Evolutionary conservation across 2,113 vertebrate genomes (phyloP), one percentile per base, ranked within the genome.

Genomic region (Phalacrocorax pelagicus): DNA sequence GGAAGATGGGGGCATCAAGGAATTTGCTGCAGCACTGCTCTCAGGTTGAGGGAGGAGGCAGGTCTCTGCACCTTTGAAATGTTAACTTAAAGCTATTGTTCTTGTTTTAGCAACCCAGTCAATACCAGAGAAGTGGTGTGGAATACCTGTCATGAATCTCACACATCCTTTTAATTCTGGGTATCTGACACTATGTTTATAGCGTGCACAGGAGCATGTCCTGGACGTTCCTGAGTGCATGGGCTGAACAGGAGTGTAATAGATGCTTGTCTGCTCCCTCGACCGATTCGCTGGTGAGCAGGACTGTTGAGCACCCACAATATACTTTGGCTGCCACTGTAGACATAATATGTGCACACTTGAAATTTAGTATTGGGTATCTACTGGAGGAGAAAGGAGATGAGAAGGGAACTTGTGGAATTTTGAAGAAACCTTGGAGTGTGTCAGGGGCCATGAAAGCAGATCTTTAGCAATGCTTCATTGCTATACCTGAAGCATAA

Each of bases 141-240:
- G 27, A 55, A 67, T 16, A 51, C 5, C 17, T 46, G 36, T 63
- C 7, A 6, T 2, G 5, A 57, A 46, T 66, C 47, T 74, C 59
- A 8, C 3, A 12, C 9, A 29, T n/a, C 10, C 4, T 69, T 79
- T 82, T 30, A 20, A 32, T 72, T 82, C 58, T 26, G 38, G 20
- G 15, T n/a, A 55, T 19, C 17, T 40, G 30, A 70, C 18, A 36
- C 52, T 63, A 5, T 69, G 5, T 26, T 74, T 42, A 13, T 12
- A 26, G 12, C 26, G 8, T n/a, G 13, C 13, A 63, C 5, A 34
- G n/a, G 15, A 62, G 5, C 7, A 7, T 1, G 1, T 54, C 16
- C 61, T 54, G 32, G 70, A 38, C 1, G 0, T 21, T 21, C 34
- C 5, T 61, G 73, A 44, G 57, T 9, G 27, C 2, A 4, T 0